phyloP scores from a whole-genome alignment of 2,113 vertebrate species.

The Puntigrus tetrazona region DNA sequence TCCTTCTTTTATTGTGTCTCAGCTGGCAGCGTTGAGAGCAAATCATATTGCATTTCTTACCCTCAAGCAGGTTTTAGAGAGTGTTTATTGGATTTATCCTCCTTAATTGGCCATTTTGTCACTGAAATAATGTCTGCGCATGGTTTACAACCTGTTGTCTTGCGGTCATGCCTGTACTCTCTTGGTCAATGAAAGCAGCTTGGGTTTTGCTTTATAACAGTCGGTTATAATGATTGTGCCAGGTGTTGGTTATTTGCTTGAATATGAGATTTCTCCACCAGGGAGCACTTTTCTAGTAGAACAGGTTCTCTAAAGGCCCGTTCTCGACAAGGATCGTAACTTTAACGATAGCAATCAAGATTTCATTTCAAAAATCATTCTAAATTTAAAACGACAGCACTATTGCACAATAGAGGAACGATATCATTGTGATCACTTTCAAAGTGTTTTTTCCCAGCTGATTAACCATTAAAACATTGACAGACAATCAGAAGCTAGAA shows the following conservation, averaged over 20 bases:
- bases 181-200: slow-evolving; percentile 31
- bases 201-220: slow-evolving; percentile 43
- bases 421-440: no score
- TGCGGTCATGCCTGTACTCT: slow-evolving; percentile 43
- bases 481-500: no score
- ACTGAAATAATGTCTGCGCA: slow-evolving; percentile 59
- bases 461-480: no score
- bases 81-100: slow-evolving; percentile 57
- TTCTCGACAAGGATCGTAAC: no score
- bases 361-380: no score
- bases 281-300: not conserved
- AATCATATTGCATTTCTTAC: slow-evolving; percentile 55
- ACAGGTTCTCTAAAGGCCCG: not conserved
- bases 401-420: no score
- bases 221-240: slow-evolving; percentile 21
- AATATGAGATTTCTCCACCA: not conserved
- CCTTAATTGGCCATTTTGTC: slow-evolving; percentile 46
- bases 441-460: no score
- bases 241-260: not conserved
- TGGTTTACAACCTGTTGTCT: slow-evolving; percentile 54
- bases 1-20: slow-evolving; percentile 58
- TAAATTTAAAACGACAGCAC: no score
- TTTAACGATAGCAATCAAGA: no score
- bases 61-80: slow-evolving; percentile 52
- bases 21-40: slow-evolving; percentile 48